Evolutionary conservation across 2,888 invertebrate species (phyloP), one percentile per base, ranked within the genome.

Genomic region (Plebejus melissa): DNA sequence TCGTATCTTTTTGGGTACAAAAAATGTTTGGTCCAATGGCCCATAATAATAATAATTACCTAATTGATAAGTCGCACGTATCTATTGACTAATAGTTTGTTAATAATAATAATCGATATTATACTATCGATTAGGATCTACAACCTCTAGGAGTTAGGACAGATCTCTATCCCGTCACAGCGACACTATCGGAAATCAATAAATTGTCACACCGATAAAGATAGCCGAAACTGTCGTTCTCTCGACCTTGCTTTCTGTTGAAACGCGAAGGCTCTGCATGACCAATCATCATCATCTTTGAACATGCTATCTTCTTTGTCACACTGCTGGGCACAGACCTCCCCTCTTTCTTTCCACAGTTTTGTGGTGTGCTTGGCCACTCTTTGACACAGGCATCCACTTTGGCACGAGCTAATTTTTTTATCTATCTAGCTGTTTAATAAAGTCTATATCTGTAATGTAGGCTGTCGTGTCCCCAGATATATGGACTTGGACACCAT

Each of bases 181-280:
- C 4, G 32, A 65, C 32, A 65, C 5, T 65, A 65, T 65, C 65
- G 32, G 16, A 13, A 13, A 65, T 65, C 65, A 32, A 65, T 36
- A 60, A 32, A 32, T 65, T 36, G 65, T 65, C 36, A 65, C 32
- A 36, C 65, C 9, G 4, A 28, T 60, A 65, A 65, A 65, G 65
- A 65, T 65, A 65, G 32, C 13, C 65, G 16, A 65, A 65, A 28
- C 28, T 60, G 32, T 36, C 32, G 16, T 32, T 65, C 32, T 32
- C 5, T 36, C 32, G 65, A 32, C 65, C 65, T 65, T 65, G 65
- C 65, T 65, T 65, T 65, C 65, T 16, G 65, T 65, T 65, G 65
- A 65, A 65, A 65, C 65, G 65, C 32, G 65, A 65, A 65, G 65
- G 65, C 32, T 65, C 32, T 9, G 11, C 11, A 28, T 28, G 1